phyloP scores from a whole-genome alignment of 1,140 invertebrate species.

The Theocolax elegans region DNA sequence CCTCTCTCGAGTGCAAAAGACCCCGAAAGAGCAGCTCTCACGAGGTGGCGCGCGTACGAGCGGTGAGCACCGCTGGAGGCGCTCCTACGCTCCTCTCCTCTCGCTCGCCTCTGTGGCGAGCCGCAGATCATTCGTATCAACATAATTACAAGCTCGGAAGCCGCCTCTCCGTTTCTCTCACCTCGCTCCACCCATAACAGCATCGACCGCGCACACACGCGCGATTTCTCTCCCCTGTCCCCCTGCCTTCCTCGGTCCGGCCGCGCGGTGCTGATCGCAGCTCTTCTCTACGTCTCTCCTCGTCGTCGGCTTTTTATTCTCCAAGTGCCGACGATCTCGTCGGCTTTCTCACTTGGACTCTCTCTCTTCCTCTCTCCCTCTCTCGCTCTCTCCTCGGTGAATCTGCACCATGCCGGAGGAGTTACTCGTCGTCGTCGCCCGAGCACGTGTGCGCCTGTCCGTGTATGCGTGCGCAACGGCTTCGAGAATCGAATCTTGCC shows the following conservation, averaged over 20 bases:
- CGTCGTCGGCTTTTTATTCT: too few species aligned
- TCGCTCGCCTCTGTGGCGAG: slow-evolving; percentile 55
- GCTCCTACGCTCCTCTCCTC: slow-evolving; percentile 14
- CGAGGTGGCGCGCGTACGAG: slow-evolving; percentile 49
- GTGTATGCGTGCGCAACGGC: background rate
- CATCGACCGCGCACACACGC: slow-evolving; percentile 62
- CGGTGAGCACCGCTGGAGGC: slow-evolving; percentile 6
- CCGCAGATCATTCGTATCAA: slow-evolving; percentile 68
- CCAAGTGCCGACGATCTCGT: too few species aligned
- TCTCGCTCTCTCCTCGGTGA: background rate
- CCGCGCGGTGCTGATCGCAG: too few species aligned
- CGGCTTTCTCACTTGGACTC: background rate
- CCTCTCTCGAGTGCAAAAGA: background rate
- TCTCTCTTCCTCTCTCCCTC: background rate
- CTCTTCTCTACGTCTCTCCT: too few species aligned
- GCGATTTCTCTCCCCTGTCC: background rate
- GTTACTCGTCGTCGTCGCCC: background rate
- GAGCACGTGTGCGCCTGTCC: background rate
- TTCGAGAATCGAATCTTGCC: slow-evolving; percentile 30
- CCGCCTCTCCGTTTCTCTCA: slow-evolving; percentile 68
- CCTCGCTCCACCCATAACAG: slow-evolving; percentile 67
- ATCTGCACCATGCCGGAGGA: background rate
- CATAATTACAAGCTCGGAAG: slow-evolving; percentile 69
- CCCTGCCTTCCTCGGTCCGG: background rate
- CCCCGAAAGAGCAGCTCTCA: slow-evolving; percentile 17